Percentiles rank a stretch among this genome's conserved stretches.
Evolutionary conservation across 92 coral and sea anemone species (phyloP).

Genomic region (Phenganax marumi): DNA sequence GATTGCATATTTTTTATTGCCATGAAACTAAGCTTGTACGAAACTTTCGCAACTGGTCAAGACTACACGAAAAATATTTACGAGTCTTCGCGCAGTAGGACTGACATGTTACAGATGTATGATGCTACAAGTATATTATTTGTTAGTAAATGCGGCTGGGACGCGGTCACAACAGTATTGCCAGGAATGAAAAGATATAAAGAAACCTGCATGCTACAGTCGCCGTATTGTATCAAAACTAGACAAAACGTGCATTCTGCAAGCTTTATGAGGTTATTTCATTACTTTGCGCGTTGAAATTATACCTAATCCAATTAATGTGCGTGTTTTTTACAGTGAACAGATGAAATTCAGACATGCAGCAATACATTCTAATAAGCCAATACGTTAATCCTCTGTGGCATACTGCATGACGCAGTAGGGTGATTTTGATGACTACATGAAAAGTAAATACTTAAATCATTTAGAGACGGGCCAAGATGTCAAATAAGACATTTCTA

Average conservation of each 20-base stretch:
- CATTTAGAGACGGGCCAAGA: conserved; percentile 19
- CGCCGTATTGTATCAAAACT: not conserved
- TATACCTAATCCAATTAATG: conserved; percentile 23
- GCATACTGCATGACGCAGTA: conserved; percentile 22
- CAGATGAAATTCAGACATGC: conserved; percentile 33
- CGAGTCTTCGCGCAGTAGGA: not conserved
- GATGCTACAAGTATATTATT: too few species aligned
- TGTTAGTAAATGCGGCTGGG: not conserved
- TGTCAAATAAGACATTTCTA: not conserved
- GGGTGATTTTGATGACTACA: conserved; percentile 32
- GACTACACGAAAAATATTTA: not conserved
- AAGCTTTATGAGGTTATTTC: not conserved
- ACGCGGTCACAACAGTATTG: not conserved
- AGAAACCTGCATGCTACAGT: not conserved
- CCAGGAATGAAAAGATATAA: conserved; percentile 3
- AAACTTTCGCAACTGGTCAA: not conserved
- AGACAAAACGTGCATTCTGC: not conserved
- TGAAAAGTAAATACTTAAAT: conserved; percentile 36
- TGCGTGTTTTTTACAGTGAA: conserved; percentile 12
- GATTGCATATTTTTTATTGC: conserved; percentile 10
- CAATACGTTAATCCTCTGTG: conserved; percentile 28
- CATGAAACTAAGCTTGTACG: not conserved
- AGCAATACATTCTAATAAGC: conserved; percentile 33
- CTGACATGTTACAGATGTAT: conserved; percentile 6
- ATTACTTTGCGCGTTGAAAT: conserved; percentile 11